phyloP scores from a whole-genome alignment of 2,888 invertebrate genomes.

The Erpobdella octoculata region DNA sequence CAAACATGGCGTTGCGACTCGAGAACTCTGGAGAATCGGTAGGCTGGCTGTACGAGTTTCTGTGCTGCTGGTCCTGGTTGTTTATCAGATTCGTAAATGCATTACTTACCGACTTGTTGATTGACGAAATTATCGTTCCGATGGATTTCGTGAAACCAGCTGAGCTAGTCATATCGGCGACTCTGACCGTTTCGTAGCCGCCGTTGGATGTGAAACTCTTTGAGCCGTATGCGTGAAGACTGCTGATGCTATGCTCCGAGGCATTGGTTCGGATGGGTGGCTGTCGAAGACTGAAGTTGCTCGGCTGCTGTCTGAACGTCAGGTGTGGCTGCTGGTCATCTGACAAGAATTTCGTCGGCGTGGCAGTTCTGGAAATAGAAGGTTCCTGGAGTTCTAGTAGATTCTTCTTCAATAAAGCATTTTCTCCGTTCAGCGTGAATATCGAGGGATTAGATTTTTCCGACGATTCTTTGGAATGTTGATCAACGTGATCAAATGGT shows the following conservation, averaged over 20 bases:
- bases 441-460: conserved; percentile 10
- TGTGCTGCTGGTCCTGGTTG: conserved; percentile 35
- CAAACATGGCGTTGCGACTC: conserved; percentile 32
- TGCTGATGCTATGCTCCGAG: conserved; percentile 4
- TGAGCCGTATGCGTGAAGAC: neutral
- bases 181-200: conserved; percentile 34
- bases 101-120: conserved; percentile 38
- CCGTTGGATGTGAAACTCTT: conserved; percentile 16
- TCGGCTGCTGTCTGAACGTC: conserved; percentile 53
- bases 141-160: conserved; percentile 34
- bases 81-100: conserved; percentile 38
- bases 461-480: neutral
- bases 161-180: conserved; percentile 34
- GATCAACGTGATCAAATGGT: neutral
- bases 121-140: conserved; percentile 35
- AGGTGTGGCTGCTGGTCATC: conserved; percentile 33
- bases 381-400: conserved; percentile 67
- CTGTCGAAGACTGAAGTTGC: conserved; percentile 53
- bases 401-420: neutral
- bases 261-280: conserved; percentile 39
- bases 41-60: neutral
- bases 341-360: conserved; percentile 37
- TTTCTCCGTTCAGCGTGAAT: neutral
- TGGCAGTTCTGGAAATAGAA: no score
- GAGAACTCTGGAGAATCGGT: conserved; percentile 24